Evolutionary conservation across 2,888 invertebrate genomes (phyloP), one percentile per base, ranked within the genome.

Genomic region (Phanerotoma sp.): DNA sequence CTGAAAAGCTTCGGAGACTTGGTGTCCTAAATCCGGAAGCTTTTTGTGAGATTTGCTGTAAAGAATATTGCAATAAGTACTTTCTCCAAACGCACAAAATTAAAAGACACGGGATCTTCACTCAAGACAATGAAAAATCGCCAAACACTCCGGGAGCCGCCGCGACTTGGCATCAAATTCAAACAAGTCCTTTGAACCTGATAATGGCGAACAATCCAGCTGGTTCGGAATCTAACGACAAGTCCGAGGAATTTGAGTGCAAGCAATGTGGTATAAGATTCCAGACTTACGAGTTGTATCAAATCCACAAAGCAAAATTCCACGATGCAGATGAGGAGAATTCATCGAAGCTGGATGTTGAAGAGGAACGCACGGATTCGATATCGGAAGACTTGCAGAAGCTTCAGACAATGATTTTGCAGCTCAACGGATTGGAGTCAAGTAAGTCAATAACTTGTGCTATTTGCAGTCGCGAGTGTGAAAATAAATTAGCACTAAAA

Each of bases 41-140:
- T n/a, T 94, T 92, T 76, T 95, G 95, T 77, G 93, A 94, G 77
- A 85, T 94, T 56, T 95, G 95, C 76, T 90, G 91, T 78, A 93
- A 93, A 74, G 93, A 94, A 75, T 94, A 94, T 74, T 93, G 91
- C 75, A 95, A 93, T 74, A 93, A 93, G 77, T 94, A 94, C 74
- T 95, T 95, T 72, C 81, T 97, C 38, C 83, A 92, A 50, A 92
- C 93, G 44, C 97, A 97, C 78, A 93, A 95, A 71, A 87, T 91
- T 79, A 91, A 94, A 74, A 85, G 91, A n/a, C 96, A 97, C 77
- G 95, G 95, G 1, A 87, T 95, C 30, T 83, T 82, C 60, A 78
- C 85, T 51, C 83, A 83, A 2, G 79, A 85, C 64, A 81, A 85
- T 73, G 83, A 88, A 65, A 66, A 80, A 75, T 69, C 72, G 6